Conservation (phyloP, 2,888 invertebrate species). For the Epicampocera succincta region DNA sequence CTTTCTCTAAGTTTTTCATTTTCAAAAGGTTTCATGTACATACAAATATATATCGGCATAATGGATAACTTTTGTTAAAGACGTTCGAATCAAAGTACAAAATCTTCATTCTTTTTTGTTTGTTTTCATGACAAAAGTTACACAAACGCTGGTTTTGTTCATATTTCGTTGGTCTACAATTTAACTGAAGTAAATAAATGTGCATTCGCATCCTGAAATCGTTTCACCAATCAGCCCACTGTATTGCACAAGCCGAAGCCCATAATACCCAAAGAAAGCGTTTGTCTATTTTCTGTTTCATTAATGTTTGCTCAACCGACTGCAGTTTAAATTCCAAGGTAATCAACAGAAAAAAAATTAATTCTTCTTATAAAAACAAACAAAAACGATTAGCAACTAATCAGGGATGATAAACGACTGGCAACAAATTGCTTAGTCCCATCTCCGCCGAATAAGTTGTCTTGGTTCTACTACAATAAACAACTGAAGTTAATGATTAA, state of each 20-base stretch:
- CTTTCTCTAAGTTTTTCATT: too few species aligned
- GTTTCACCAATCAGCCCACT: constrained; percentile 29
- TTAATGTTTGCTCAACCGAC: constrained; percentile 56
- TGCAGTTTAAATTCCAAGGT: constrained; percentile 71
- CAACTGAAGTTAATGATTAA: too few species aligned
- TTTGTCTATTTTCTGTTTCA: constrained; percentile 44
- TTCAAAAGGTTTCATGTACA: too few species aligned
- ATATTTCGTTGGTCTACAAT: neutral
- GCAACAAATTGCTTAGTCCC: too few species aligned
- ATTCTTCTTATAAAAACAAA: constrained; percentile 18
- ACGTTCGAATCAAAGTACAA: too few species aligned
- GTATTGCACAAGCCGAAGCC: constrained; percentile 9
- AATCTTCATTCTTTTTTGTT: too few species aligned
- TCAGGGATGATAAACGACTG: neutral
- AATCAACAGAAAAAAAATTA: constrained; percentile 59
- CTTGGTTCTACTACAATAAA: too few species aligned
- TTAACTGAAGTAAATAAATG: neutral
- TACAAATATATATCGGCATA: too few species aligned
- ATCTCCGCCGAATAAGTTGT: too few species aligned
- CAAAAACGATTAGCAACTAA: constrained; percentile 50
- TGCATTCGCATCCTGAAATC: neutral
- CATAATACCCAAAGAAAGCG: constrained; percentile 58
- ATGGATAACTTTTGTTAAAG: too few species aligned
- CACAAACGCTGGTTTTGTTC: neutral
- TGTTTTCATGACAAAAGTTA: too few species aligned